Evolutionary conservation across 2,113 vertebrate genomes (phyloP).

Genomic region (Spizaetus ornatus): DNA sequence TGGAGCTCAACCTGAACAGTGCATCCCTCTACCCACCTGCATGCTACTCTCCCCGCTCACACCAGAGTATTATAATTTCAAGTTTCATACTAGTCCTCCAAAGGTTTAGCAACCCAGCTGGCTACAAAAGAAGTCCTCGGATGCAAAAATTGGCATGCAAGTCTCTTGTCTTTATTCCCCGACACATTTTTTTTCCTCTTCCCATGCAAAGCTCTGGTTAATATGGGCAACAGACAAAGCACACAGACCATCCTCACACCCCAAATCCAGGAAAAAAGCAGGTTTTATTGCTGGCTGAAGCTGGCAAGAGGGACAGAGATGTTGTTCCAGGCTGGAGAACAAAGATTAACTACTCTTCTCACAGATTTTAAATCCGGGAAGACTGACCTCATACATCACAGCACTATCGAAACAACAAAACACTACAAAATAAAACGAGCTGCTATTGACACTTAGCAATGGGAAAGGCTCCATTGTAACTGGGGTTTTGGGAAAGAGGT

Average conservation of each 20-base stretch:
- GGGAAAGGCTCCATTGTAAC: not conserved
- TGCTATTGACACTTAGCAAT: not conserved
- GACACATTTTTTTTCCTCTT: not conserved
- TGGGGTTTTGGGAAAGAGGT: not conserved
- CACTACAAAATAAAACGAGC: not conserved
- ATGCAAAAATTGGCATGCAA: not conserved
- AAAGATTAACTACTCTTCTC: not conserved
- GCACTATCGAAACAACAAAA: not conserved
- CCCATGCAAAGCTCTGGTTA: not conserved
- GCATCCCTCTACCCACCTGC: fast-evolving
- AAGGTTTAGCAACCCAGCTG: not conserved
- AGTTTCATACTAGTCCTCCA: fast-evolving
- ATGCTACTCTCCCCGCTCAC: fast-evolving
- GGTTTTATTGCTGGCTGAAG: not conserved
- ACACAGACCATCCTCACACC: not conserved
- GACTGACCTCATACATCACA: not conserved
- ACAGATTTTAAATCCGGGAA: not conserved
- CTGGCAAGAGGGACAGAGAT: not conserved
- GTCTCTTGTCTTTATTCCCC: not conserved
- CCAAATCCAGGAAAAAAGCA: not conserved
- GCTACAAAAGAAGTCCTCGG: not conserved
- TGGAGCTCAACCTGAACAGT: not conserved
- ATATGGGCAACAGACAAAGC: not conserved
- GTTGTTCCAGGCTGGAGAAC: conserved; percentile 1
- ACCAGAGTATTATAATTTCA: fast-evolving